Percentiles rank a stretch among this genome's conserved stretches.
Evolutionary conservation across 1,140 invertebrate species (phyloP).

Genomic region (Tetragonula clypearis): DNA sequence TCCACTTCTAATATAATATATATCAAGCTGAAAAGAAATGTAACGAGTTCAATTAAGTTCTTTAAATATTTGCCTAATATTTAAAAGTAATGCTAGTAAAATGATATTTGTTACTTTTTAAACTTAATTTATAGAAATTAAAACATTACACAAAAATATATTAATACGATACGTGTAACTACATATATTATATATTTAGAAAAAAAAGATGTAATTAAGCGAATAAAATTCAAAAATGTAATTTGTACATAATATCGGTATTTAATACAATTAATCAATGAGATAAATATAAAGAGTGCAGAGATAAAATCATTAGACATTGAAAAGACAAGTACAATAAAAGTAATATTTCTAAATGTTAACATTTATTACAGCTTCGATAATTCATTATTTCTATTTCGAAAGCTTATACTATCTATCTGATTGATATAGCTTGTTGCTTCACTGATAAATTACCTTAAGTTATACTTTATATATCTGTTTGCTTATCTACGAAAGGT

Average conservation of each 20-base stretch:
- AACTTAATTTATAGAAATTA: neutral
- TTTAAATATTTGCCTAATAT: neutral
- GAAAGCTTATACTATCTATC: no score
- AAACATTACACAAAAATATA: neutral
- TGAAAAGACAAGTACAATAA: neutral
- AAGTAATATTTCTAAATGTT: neutral
- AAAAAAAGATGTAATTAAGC: neutral
- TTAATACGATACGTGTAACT: neutral
- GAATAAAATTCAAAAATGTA: neutral
- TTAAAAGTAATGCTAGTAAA: neutral
- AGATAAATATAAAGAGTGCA: neutral
- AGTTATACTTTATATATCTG: neutral
- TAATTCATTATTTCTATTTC: neutral
- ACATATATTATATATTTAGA: neutral
- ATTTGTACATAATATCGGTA: no score
- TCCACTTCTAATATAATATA: neutral
- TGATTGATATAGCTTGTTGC: neutral
- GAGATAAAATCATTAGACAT: neutral
- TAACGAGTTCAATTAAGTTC: neutral
- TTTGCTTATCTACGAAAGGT: neutral
- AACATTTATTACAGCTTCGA: neutral
- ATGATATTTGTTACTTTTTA: neutral
- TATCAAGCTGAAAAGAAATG: constrained; percentile 35
- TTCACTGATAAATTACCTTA: neutral
- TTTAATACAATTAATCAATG: neutral